These are phyloP conservation scores for Liolophura sinensis DNA, from an alignment of 1,140 invertebrate species.

Conservation along the genomic window DNA sequence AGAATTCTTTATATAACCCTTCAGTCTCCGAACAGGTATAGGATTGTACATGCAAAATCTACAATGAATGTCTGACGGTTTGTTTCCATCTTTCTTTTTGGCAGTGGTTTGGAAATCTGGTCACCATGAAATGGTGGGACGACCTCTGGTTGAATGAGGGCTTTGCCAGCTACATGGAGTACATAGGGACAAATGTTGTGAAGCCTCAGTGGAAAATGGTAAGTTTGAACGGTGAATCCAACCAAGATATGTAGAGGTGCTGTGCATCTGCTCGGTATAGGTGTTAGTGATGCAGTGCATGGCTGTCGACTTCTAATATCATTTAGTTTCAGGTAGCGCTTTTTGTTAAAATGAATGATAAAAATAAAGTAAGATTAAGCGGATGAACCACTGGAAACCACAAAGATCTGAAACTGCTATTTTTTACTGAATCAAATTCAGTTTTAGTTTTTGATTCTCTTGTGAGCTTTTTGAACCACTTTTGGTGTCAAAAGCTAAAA, in stretches of 20 bases:
- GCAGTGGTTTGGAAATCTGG: conserved; percentile 87
- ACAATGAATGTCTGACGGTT: background rate
- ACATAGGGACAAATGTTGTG: conserved; percentile 66
- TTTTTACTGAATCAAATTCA: too few species aligned
- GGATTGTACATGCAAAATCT: background rate
- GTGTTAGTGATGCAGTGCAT: background rate
- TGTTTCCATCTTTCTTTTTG: conserved; percentile 15
- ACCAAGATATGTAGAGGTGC: background rate
- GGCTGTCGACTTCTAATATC: background rate
- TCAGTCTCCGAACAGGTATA: background rate
- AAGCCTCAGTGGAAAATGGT: conserved; percentile 78
- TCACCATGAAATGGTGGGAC: conserved; percentile 86
- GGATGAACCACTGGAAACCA: background rate
- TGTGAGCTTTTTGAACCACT: too few species aligned
- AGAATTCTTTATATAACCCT: background rate
- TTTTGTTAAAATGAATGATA: background rate
- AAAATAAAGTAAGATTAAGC: background rate
- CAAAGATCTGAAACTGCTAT: too few species aligned
- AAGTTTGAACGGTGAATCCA: background rate
- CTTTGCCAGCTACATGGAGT: conserved; percentile 81
- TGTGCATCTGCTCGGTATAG: background rate
- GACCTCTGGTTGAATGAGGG: conserved; percentile 90
- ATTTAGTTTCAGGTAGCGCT: background rate
- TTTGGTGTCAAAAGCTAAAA: too few species aligned
- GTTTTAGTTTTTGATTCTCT: too few species aligned